Base-by-base conservation (phyloP, 2,888 invertebrate species). In the Tubulanus polymorphus region DNA sequence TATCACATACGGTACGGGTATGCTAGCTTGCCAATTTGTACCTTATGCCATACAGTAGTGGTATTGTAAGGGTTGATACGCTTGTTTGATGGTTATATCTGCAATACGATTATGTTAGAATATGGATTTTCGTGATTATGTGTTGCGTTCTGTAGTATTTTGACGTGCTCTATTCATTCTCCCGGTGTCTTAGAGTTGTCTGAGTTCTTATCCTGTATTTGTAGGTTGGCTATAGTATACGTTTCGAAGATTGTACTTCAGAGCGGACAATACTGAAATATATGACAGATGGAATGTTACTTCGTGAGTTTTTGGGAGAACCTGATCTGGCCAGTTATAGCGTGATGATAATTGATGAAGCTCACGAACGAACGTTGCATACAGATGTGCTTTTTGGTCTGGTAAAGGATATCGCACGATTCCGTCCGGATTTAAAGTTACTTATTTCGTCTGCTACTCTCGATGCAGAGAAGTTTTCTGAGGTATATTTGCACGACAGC, bases 331-430 rank as follows among this genome's bases (percentile, higher is more conserved):
- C 88, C 41, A 88, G 92, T 1, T 99, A 99, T 80, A 85, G 92
- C 82, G 96, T 96, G 0, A 91, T 99, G 89, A 99, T 99, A 56
- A 94, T 99, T 74, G 99, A 99, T 79, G 99, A 99, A 82, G 99
- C 99, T 61, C 99, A 99, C 81, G 99, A 99, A 79, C 83, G 99
- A 41, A 99, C 99, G 0, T 82, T 99, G 1, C 97, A 99, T 74
- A 99, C 99, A 1, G 99, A 99, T 76, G 93, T 99, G 69, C 82
- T 99, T 35, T 99, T 99, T 81, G 99, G 99, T 1, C 83, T 99
- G 52, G 94, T 99, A 0, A 84, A 84, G 64, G 96, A 97, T 78
- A 94, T 97, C 57, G 88, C 93, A 0, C 83, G 95, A 54, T 80
- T 95, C 80, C 84, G 96, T 59, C 87, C 91, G 0, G 95, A 99